phyloP scores from a whole-genome alignment of 1,140 invertebrate species.

The Pseudomyrmex dendroicus region DNA sequence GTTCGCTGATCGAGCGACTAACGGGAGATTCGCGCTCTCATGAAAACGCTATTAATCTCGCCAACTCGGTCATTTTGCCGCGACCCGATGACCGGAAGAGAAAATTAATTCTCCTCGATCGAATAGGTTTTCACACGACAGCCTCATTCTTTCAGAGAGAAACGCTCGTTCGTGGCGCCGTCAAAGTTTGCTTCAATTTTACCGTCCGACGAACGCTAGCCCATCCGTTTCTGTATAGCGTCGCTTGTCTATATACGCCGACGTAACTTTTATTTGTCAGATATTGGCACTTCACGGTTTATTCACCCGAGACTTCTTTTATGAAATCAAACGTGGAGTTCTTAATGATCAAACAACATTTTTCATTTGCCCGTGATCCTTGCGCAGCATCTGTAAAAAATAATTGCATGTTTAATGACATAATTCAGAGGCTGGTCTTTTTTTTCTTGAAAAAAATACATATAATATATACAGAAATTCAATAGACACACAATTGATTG shows the following conservation, averaged over 20 bases:
- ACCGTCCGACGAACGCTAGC: slow-evolving; percentile 36
- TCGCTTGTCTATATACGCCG: not conserved
- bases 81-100: slow-evolving; percentile 44
- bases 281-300: slow-evolving; percentile 62
- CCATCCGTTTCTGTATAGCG: slow-evolving; percentile 40
- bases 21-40: slow-evolving; percentile 40
- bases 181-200: slow-evolving; percentile 69
- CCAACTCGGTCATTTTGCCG: slow-evolving; percentile 39
- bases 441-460: too few species aligned
- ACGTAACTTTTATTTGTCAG: slow-evolving; percentile 40
- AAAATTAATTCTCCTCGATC: slow-evolving; percentile 58
- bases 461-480: too few species aligned
- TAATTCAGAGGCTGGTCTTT: too few species aligned
- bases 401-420: not conserved
- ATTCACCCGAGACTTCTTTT: slow-evolving; percentile 46
- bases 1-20: slow-evolving; percentile 46
- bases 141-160: slow-evolving; percentile 37
- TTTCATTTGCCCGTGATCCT: slow-evolving; percentile 18
- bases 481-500: too few species aligned
- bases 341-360: slow-evolving; percentile 19
- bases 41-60: slow-evolving; percentile 46
- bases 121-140: slow-evolving; percentile 10
- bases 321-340: slow-evolving; percentile 28
- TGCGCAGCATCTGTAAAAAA: slow-evolving; percentile 32
- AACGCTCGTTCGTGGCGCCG: slow-evolving; percentile 56